phyloP scores from a whole-genome alignment of 2,888 invertebrate genomes.

The Nemapogon koenigi region DNA sequence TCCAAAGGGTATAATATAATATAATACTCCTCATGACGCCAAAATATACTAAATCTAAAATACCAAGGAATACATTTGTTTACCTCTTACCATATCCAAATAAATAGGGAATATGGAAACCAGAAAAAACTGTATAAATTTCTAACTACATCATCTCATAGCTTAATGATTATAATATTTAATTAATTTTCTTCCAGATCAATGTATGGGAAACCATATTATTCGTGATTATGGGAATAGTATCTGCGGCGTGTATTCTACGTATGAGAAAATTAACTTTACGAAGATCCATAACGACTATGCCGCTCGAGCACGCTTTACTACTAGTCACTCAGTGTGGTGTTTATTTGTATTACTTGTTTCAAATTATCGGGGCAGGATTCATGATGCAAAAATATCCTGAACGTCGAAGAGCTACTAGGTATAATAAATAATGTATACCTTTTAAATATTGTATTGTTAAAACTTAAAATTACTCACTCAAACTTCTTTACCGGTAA shows the following conservation, averaged over 20 bases:
- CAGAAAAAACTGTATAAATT: no score
- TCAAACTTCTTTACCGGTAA: no score
- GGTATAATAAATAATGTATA: conserved; percentile 23
- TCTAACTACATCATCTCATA: no score
- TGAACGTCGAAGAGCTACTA: conserved; percentile 39
- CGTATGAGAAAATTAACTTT: conserved; percentile 42
- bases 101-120: no score
- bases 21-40: no score
- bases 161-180: neutral
- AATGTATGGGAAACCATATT: conserved; percentile 62
- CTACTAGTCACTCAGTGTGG: conserved; percentile 81
- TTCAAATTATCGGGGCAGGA: conserved; percentile 77
- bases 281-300: conserved; percentile 32
- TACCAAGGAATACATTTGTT: no score
- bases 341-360: conserved; percentile 78
- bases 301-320: conserved; percentile 73
- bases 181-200: conserved; percentile 39
- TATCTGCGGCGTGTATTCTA: conserved; percentile 46
- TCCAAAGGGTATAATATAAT: no score
- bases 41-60: no score
- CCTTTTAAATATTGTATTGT: neutral
- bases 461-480: neutral
- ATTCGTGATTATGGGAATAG: conserved; percentile 45
- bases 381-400: conserved; percentile 53
- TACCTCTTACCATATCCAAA: no score